Evolutionary conservation across 1,140 invertebrate genomes (phyloP).

Genomic region (Leptinotarsa undecemlineata): DNA sequence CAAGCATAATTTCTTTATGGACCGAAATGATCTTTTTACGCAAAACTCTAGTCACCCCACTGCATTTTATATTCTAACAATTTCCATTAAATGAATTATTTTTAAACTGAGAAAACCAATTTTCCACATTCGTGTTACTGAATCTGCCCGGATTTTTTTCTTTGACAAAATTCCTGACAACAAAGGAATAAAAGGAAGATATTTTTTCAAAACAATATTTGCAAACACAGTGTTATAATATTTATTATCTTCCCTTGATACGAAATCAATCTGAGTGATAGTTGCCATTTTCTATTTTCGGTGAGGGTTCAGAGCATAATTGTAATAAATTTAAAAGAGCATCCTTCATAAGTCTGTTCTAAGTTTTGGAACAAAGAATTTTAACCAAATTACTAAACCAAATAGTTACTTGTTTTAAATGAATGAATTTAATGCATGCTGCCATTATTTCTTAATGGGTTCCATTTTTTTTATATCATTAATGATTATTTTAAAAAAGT

Average conservation of each 20-base stretch:
- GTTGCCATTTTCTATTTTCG: not conserved
- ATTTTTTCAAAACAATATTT: constrained; percentile 16
- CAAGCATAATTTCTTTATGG: not conserved
- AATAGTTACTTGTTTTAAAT: constrained; percentile 5
- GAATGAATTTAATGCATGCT: constrained; percentile 8
- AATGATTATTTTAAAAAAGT: constrained; percentile 15
- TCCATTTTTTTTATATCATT: constrained; percentile 15
- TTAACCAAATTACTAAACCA: constrained; percentile 17
- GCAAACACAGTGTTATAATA: not conserved
- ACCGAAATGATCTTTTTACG: not conserved
- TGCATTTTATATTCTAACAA: not conserved
- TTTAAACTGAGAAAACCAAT: too few relatives aligned
- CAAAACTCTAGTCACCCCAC: not conserved
- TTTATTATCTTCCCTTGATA: not conserved
- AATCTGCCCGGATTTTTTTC: not conserved
- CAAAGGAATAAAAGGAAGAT: constrained; percentile 18
- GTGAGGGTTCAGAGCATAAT: not conserved
- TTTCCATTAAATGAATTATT: too few relatives aligned
- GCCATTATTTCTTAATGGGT: constrained; percentile 19
- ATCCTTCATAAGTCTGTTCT: not conserved
- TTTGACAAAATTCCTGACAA: constrained; percentile 17
- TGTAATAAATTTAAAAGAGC: constrained; percentile 11
- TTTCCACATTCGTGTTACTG: constrained; percentile 9
- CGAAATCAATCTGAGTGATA: not conserved
- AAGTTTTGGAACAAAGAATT: not conserved